phyloP scores from a whole-genome alignment of 2,797 vertebrate species.

The Pantherophis alleghaniensis region DNA sequence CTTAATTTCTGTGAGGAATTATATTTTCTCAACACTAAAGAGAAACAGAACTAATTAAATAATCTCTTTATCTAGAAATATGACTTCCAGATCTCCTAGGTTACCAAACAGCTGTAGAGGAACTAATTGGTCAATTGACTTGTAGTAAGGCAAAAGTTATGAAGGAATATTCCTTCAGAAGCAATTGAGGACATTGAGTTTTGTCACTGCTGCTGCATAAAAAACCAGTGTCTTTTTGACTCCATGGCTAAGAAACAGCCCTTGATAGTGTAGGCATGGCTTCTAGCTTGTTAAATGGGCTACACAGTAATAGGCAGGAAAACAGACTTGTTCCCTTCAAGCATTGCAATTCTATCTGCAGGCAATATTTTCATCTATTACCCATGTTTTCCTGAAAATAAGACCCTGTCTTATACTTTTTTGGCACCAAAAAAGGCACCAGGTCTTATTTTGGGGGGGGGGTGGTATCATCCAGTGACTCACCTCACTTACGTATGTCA shows the following conservation, averaged over 20 bases:
- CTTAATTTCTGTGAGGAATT: not conserved
- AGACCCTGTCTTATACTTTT: no score
- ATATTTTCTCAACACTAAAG: not conserved
- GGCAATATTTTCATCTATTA: not conserved
- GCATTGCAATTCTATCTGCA: not conserved
- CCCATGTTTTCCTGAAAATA: no score
- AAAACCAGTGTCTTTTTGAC: not conserved
- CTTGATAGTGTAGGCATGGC: not conserved
- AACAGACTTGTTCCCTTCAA: not conserved
- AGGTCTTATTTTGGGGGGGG: no score
- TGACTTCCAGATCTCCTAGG: slow-evolving; percentile 58
- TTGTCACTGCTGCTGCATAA: slow-evolving; percentile 16
- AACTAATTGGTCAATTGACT: slow-evolving; percentile 47
- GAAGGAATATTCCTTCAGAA: not conserved
- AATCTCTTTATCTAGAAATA: not conserved
- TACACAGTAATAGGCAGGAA: not conserved
- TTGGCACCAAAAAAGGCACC: no score
- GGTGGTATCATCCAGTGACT: no score
- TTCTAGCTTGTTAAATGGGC: not conserved
- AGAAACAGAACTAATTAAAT: not conserved
- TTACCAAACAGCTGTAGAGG: slow-evolving; percentile 40
- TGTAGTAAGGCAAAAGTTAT: not conserved
- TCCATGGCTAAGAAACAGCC: not conserved
- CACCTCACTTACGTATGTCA: no score
- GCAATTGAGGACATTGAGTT: slow-evolving; percentile 40